Evolutionary conservation across 1,140 invertebrate species (phyloP).

Genomic region (Mizuhopecten yessoensis): DNA sequence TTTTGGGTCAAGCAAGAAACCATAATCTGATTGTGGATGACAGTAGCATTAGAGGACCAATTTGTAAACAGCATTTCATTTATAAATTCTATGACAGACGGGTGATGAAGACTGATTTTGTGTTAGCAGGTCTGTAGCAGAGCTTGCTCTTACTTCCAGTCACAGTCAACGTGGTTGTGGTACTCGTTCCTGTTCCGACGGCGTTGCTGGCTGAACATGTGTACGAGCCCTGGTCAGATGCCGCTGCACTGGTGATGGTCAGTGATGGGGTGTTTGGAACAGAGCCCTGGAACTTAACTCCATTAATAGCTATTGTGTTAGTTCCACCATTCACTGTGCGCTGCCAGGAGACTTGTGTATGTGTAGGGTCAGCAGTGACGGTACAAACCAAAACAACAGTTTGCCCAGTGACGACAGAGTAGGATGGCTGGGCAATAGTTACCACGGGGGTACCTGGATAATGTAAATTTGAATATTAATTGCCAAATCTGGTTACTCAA

Average conservation of each 20-base stretch:
- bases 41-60: too few relatives aligned
- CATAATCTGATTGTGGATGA: too few relatives aligned
- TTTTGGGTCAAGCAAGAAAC: too few relatives aligned
- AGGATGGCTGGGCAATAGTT: neutral
- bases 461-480: too few relatives aligned
- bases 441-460: too few relatives aligned
- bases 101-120: too few relatives aligned
- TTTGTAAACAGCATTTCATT: too few relatives aligned
- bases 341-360: slow-evolving; percentile 42
- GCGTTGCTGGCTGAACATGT: slow-evolving; percentile 41
- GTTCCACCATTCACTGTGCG: neutral
- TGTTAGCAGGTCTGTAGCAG: too few relatives aligned
- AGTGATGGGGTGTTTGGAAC: neutral
- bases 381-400: slow-evolving; percentile 49
- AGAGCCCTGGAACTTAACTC: slow-evolving; percentile 5
- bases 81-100: too few relatives aligned
- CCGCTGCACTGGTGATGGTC: slow-evolving; percentile 36
- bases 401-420: slow-evolving; percentile 35
- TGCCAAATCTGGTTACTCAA: too few relatives aligned
- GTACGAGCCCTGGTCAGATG: slow-evolving; percentile 8
- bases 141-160: slow-evolving; percentile 53
- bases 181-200: slow-evolving; percentile 47
- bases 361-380: slow-evolving; percentile 8
- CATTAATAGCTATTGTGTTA: slow-evolving; percentile 29
- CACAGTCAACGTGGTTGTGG: slow-evolving; percentile 11